Conservation (phyloP, 2,113 vertebrate species). For the Micronycteris hirsuta region DNA sequence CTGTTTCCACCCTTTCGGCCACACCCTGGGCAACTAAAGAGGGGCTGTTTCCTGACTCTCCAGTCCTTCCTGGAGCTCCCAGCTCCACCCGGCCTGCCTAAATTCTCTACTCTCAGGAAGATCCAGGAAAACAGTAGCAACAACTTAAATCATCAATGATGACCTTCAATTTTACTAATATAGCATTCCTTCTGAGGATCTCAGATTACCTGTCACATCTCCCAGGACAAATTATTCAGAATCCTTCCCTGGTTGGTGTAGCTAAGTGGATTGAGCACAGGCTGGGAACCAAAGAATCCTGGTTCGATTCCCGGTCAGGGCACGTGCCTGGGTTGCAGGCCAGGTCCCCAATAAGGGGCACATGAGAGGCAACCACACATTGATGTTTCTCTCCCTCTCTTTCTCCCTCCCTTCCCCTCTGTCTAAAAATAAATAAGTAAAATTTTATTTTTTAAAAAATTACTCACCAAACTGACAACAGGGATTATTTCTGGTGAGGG, state of each 20-base stretch:
- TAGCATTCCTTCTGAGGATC: not conserved
- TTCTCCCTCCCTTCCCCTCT: too few species aligned
- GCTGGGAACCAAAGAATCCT: too few species aligned
- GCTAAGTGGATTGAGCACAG: too few species aligned
- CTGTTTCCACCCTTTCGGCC: not conserved
- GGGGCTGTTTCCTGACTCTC: not conserved
- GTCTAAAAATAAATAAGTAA: too few species aligned
- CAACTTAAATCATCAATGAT: not conserved
- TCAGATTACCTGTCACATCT: not conserved
- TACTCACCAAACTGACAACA: not conserved
- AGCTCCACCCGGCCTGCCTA: not conserved
- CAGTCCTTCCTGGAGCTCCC: not conserved
- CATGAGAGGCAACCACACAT: too few species aligned
- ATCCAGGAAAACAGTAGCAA: not conserved
- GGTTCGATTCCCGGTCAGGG: too few species aligned
- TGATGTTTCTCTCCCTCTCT: too few species aligned
- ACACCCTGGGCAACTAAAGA: not conserved
- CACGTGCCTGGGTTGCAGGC: too few species aligned
- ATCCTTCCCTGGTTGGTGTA: not conserved
- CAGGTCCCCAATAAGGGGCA: too few species aligned
- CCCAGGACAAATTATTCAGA: not conserved
- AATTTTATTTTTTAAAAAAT: too few species aligned
- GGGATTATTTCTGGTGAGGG: not conserved
- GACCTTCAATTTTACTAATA: not conserved
- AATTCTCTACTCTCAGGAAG: not conserved